Base-by-base conservation (phyloP, 2,797 vertebrate species). In the Setipinna tenuifilis region DNA sequence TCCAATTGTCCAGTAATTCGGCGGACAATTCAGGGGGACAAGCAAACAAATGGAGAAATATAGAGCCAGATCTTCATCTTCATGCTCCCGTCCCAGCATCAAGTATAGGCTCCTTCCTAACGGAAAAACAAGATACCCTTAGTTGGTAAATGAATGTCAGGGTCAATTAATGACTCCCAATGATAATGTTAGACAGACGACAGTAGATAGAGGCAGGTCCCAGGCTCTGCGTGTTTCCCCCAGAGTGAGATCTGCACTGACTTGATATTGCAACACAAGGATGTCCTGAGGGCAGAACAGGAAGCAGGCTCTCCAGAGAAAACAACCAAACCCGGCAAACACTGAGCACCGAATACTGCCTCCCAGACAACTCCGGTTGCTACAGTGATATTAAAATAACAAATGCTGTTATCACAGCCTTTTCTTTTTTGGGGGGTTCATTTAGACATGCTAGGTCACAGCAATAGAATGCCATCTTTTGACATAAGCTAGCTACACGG, bases 141-240 rank as follows among this genome's bases (percentile, higher is more conserved):
- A 89, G 92, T 94, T 93, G 93, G 89, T 94, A 94, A 95, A 95
- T 94, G 92, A 95, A 95, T 91, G 94, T 95, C 95, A 94, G 90
- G 89, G 90, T 93, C 94, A 95, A 96, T 96, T 95, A 96, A 93
- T 94, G 92, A 91, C 90, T 87, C 89, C 68, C 85, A 81, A 84
- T 94, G 94, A 94, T 93, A 93, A 91, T 90, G 85, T 91, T 87
- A 88, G 90, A 86, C 91, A 90, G 92, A 92, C 90, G 87, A 92
- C 87, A 90, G 91, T 88, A 89, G 87, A 91, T 81, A 17, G 87
- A 91, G 88, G 57, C 83, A 44, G 95, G 94, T 95, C 93, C 94
- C 87, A 88, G 91, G 92, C 93, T 93, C 90, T 92, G 92, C 91
- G 91, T 94, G 94, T 93, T 94, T 95, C 95, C 93, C 93, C 90